phyloP scores from a whole-genome alignment of 2,888 invertebrate species.

The Ornithoptera alexandrae region DNA sequence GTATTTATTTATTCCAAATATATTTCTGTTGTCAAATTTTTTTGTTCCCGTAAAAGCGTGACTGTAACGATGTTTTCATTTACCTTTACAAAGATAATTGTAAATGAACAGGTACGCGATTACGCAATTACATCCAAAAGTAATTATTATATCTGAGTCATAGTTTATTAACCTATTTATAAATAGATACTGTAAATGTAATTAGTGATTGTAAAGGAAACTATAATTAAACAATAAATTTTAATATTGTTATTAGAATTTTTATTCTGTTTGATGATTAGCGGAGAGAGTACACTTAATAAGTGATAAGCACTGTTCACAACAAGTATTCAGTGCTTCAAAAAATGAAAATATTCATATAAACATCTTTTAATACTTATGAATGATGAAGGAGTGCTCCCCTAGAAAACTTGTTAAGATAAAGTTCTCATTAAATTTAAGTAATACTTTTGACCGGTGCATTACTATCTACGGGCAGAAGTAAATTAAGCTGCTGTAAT shows the following conservation, averaged over 20 bases:
- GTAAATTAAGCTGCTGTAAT: too few relatives aligned
- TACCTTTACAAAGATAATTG: background rate
- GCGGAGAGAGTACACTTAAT: too few relatives aligned
- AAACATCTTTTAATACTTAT: too few relatives aligned
- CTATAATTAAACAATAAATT: background rate
- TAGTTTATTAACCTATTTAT: background rate
- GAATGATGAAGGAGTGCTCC: too few relatives aligned
- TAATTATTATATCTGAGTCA: too few relatives aligned
- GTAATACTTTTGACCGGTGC: too few relatives aligned
- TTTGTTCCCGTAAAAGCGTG: constrained; percentile 21
- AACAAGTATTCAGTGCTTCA: too few relatives aligned
- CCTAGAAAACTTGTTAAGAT: too few relatives aligned
- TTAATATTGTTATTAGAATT: background rate
- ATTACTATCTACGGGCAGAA: too few relatives aligned
- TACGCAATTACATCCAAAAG: background rate
- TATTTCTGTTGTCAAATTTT: constrained; percentile 30
- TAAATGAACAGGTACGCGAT: background rate
- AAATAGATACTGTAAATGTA: background rate
- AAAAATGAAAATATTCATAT: too few relatives aligned
- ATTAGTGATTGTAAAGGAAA: background rate
- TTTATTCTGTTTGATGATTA: background rate
- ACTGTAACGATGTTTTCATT: background rate
- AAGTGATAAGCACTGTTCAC: background rate
- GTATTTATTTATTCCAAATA: constrained; percentile 30
- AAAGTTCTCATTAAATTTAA: too few relatives aligned